A percentile compares a stretch with the other conserved stretches of the same genome.
Evolutionary conservation across 2,113 vertebrate species (phyloP).

Genomic region (Mohoua ochrocephala): DNA sequence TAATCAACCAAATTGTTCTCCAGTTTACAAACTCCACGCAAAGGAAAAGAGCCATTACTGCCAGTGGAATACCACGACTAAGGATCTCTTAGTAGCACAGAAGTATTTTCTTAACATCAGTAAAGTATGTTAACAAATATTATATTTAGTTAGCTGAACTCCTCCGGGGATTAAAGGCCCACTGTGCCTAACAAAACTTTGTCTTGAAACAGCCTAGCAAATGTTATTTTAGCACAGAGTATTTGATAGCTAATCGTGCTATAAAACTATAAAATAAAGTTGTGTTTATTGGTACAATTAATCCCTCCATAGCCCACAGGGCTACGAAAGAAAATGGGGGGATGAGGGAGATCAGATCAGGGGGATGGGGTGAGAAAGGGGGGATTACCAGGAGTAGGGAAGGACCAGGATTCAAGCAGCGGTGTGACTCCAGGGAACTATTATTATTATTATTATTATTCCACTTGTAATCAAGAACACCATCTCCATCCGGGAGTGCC

Average conservation of each 20-base stretch:
- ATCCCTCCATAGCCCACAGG: conserved; percentile 42
- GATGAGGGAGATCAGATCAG: not conserved
- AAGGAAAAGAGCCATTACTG: not conserved
- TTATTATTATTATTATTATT: not conserved
- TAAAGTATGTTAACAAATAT: conserved; percentile 64
- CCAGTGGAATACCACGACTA: not conserved
- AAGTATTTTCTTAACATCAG: conserved; percentile 57
- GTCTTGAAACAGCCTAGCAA: conserved; percentile 39
- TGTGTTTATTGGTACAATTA: conserved; percentile 68
- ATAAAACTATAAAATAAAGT: conserved; percentile 63
- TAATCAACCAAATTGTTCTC: not conserved
- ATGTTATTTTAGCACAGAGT: conserved; percentile 55
- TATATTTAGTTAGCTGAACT: conserved; percentile 59
- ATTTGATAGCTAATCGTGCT: conserved; percentile 60
- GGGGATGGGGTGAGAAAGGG: not conserved
- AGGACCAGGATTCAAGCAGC: not conserved
- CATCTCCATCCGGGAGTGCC: not conserved
- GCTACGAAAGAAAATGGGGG: not conserved
- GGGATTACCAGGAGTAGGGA: not conserved
- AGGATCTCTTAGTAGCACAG: not conserved
- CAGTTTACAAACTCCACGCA: not conserved
- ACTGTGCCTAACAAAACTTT: conserved; percentile 64
- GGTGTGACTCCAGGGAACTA: not conserved
- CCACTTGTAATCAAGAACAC: not conserved
- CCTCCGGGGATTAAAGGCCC: conserved; percentile 44